Evolutionary conservation across 2,113 vertebrate species (phyloP).

Genomic region (Nothoprocta perdicaria): DNA sequence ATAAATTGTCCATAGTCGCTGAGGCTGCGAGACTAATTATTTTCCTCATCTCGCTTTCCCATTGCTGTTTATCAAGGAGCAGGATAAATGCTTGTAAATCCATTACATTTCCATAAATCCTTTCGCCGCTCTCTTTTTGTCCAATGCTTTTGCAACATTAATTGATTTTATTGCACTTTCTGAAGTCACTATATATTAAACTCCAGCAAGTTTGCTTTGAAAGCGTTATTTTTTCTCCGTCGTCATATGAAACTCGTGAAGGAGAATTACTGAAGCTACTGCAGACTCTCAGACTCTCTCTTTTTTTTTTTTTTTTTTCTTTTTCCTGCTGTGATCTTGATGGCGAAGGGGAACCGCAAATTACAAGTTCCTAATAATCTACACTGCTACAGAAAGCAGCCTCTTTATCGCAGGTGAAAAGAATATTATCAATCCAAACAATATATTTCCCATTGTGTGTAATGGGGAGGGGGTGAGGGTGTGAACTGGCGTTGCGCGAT

Average conservation of each 20-base stretch:
- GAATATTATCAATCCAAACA: not conserved
- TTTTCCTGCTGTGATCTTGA: conserved; percentile 1
- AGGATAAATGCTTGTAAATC: conserved; percentile 59
- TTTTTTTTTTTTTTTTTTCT: too few relatives aligned
- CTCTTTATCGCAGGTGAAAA: not conserved
- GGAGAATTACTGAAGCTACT: not conserved
- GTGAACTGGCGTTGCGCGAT: not conserved
- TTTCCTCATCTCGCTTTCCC: conserved; percentile 41
- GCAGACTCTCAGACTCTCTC: not conserved
- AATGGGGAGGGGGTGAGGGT: not conserved
- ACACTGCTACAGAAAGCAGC: not conserved
- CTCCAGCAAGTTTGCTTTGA: not conserved
- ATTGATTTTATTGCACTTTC: conserved; percentile 61
- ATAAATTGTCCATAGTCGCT: conserved; percentile 57
- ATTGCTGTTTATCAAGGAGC: conserved; percentile 58
- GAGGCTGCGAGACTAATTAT: conserved; percentile 58
- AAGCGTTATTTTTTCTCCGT: not conserved
- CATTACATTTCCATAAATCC: conserved; percentile 59
- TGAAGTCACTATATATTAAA: conserved; percentile 53
- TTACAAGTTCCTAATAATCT: conserved; percentile 38
- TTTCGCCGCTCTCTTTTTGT: conserved; percentile 7
- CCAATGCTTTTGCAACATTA: conserved; percentile 57
- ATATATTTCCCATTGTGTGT: not conserved
- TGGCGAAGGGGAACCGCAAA: conserved; percentile 14
- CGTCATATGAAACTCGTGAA: not conserved